Base-by-base conservation (phyloP, 2,888 invertebrate genomes). In the Clepsis dumicolana region DNA sequence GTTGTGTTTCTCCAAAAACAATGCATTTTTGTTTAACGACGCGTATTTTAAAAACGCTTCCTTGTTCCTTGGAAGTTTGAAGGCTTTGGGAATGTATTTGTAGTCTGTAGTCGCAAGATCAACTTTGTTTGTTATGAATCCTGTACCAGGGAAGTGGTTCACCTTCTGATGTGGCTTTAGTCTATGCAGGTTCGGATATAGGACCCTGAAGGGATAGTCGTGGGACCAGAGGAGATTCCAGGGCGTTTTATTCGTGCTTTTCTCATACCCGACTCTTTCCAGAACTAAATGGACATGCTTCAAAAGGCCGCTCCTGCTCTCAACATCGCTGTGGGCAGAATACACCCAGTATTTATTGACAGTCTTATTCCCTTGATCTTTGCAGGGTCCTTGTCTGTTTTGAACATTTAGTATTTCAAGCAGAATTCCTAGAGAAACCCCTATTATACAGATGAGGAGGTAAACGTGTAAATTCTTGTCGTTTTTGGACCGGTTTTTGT, bases 161-260 rank as follows among this genome's bases (percentile, higher is more conserved):
- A 99, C 96, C 85, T 94, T 96, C 84, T 98, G 98, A 82, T 97
- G 93, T 0, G 95, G 89, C 75, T 95, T 94, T 10, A 98, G 86
- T 71, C 94, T 94, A 68, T 92, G 94, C n/a, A 94, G 67, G 64
- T 91, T 87, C 0, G 90, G 81, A 63, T 94, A 93, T 10, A 97
- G 82, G 0, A 83, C 86, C 64, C 94, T 86, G 80, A 98, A 99
- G 0, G 99, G 99, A 84, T 98, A 99, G 78, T 98, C 98, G 85
- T 99, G 98, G 0, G 98, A 96, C 99, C 99, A 99, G 10, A 99
- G 88, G 0, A 99, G 92, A 82, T 96, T 96, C 98, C 99, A 99
- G 1, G 96, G 93, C 0, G 94, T 87, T 8, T 90, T 80, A 35
- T 94, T 90, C 0, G 87, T 86, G 0, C 93, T 94, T 73, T 95